Base-by-base conservation (phyloP, 2,888 invertebrate species). In the Tricholauxania praeusta region DNA sequence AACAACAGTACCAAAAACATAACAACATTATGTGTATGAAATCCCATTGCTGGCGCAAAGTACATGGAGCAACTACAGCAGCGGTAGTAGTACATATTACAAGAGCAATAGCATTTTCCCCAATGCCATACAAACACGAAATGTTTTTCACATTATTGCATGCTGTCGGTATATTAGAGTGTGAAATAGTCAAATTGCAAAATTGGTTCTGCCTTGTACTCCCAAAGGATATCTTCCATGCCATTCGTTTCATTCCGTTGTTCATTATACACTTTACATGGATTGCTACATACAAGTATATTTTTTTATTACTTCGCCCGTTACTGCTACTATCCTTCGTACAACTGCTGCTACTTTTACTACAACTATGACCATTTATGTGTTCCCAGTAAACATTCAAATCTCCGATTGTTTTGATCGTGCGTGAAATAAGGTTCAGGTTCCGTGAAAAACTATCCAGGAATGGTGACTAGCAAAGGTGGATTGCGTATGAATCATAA, bases 101-200 rank as follows among this genome's bases (percentile, higher is more conserved):
- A 66, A 52, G 14, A 53, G 47, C 70, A 63, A 59, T 39, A 53
- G 51, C 28, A 47, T 62, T 70, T 19, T 49, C 70, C 60, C 53
- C 78, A 76, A 74, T 74, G 75, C 76, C 73, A 67, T 73, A 75
- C 78, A 76, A 77, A 74, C 77, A 76, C 76, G 78, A 75, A 77
- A 76, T 78, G 77, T 75, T 77, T 73, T 75, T 71, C 73, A 73
- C 74, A 76, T 74, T 78, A 78, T 78, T 76, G 78, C 76, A 75
- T 74, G 78, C 75, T 78, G 77, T 78, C 74, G 74, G 76, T 74
- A 74, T 76, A 76, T 76, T 77, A 75, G 77, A 71, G 71, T 65
- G 71, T 64, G 65, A 71, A 71, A 51, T 57, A 66, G 65, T 71
- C 71, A 65, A 71, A 71, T 66, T 57, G 71, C 65, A 39, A 71